Conservation (phyloP, 1,140 invertebrate genomes). For the Bicyclus anynana region DNA sequence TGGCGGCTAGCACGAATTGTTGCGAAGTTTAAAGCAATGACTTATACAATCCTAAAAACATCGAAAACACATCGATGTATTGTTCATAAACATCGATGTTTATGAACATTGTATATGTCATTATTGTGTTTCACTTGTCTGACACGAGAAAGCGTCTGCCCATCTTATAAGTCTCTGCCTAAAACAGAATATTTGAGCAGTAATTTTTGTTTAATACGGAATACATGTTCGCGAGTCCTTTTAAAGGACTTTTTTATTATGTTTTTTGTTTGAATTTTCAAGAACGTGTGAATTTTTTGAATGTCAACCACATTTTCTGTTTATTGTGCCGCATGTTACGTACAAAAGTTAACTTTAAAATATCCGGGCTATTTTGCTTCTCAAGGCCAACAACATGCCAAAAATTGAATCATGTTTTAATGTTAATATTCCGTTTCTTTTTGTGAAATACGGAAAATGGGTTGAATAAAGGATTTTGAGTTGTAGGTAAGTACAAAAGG, state of each 20-base stretch:
- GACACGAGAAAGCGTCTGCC: too few species aligned
- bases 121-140: too few species aligned
- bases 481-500: too few species aligned
- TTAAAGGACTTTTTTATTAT: neutral
- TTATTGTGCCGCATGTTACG: neutral
- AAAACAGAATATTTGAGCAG: neutral
- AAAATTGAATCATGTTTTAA: neutral
- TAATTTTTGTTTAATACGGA: neutral
- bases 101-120: too few species aligned
- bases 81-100: too few species aligned
- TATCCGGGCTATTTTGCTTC: neutral
- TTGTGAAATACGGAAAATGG: neutral
- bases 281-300: neutral
- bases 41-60: too few species aligned
- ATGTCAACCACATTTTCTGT: neutral
- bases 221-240: neutral
- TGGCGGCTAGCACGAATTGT: too few species aligned
- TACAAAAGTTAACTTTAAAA: neutral
- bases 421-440: too few species aligned
- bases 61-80: too few species aligned
- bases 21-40: too few species aligned
- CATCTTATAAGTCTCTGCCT: too few species aligned
- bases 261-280: neutral
- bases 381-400: neutral
- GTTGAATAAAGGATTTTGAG: too few species aligned